Conservation (phyloP, 1,140 invertebrate genomes). For the Pararge aegeria region DNA sequence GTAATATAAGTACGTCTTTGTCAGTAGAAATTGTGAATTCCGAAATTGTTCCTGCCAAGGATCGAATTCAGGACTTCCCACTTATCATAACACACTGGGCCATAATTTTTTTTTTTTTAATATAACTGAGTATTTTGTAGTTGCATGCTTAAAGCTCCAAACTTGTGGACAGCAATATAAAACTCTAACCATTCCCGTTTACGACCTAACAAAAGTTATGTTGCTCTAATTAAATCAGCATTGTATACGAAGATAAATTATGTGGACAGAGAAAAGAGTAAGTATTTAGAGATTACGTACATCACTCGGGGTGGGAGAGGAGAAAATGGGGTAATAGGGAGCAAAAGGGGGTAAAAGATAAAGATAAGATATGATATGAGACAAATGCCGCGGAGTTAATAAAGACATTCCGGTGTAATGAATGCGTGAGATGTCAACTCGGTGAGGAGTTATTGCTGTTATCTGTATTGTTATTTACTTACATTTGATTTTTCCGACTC, state of each 20-base stretch:
- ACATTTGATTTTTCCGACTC: slow-evolving; percentile 1
- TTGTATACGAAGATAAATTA: background rate
- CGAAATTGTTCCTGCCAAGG: no score
- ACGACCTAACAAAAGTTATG: no score
- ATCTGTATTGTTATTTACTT: slow-evolving; percentile 20
- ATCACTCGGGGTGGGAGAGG: no score
- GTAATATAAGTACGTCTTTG: no score
- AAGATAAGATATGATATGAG: slow-evolving; percentile 21
- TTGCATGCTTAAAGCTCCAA: no score
- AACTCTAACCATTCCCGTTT: no score
- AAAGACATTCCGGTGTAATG: slow-evolving; percentile 31
- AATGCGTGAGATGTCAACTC: slow-evolving; percentile 18
- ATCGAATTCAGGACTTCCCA: no score
- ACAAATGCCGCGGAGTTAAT: slow-evolving; percentile 31
- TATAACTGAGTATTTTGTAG: no score
- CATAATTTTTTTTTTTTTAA: no score
- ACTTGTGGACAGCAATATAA: no score
- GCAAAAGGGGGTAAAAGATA: slow-evolving; percentile 24
- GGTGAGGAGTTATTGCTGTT: slow-evolving; percentile 22
- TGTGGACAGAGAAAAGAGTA: background rate
- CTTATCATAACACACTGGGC: no score
- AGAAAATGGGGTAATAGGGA: background rate
- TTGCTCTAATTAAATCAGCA: background rate
- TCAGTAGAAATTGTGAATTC: no score
- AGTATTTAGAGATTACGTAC: background rate